Conservation (phyloP, 2,113 vertebrate species). For the Ibidorhyncha struthersii region DNA sequence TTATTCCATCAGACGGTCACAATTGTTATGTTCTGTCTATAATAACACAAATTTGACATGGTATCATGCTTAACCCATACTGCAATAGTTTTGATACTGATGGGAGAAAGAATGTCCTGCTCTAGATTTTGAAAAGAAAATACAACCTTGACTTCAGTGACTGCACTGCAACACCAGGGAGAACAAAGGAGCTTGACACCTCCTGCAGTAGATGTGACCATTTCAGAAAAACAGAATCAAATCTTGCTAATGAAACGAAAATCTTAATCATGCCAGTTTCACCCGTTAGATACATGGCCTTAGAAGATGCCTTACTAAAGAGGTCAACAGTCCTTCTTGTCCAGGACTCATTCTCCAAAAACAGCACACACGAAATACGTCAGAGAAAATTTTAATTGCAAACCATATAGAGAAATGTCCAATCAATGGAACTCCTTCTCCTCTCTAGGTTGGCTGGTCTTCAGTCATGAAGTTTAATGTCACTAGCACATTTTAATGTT, state of each 20-base stretch:
- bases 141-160: not conserved
- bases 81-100: not conserved
- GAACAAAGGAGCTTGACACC: not conserved
- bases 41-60: not conserved
- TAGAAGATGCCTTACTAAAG: not conserved
- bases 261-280: not conserved
- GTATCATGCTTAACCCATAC: not conserved
- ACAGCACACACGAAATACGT: not conserved
- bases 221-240: not conserved
- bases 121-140: not conserved
- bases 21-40: not conserved
- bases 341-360: not conserved
- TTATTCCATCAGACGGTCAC: not conserved
- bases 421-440: not conserved
- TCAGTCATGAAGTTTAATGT: not conserved
- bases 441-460: not conserved
- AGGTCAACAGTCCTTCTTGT: not conserved
- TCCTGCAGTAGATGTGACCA: not conserved
- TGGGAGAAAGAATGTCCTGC: not conserved
- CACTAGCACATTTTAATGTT: not conserved
- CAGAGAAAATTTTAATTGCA: not conserved
- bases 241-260: not conserved
- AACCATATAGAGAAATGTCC: not conserved
- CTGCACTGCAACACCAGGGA: not conserved
- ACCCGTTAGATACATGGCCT: not conserved